Evolutionary conservation across 2,113 vertebrate genomes (phyloP).

Genomic region (Uropsilus gracilis): DNA sequence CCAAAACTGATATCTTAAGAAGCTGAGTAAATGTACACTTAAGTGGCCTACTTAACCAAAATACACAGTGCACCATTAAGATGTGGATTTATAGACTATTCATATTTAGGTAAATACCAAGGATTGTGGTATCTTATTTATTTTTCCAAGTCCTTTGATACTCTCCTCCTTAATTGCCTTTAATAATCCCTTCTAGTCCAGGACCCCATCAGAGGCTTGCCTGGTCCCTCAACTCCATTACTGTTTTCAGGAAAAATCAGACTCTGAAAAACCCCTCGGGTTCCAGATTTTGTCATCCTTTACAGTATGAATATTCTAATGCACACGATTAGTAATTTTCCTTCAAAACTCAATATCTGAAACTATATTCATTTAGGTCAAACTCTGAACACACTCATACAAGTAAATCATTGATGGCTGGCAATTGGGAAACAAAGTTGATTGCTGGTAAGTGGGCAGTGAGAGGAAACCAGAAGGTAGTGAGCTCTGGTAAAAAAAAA

Average conservation of each 20-base stretch:
- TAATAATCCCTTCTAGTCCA: background rate
- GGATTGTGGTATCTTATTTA: background rate
- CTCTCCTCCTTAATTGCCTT: constrained; percentile 16
- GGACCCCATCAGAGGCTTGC: background rate
- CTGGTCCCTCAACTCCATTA: background rate
- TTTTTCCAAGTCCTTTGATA: constrained; percentile 34
- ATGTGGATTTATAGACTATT: constrained; percentile 26
- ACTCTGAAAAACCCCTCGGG: background rate
- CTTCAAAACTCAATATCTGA: background rate
- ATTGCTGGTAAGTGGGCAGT: constrained; percentile 31
- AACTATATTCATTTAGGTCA: background rate
- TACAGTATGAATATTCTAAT: background rate
- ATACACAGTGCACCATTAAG: background rate
- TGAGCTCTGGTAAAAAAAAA: background rate
- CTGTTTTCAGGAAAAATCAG: background rate
- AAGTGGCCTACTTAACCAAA: constrained; percentile 22
- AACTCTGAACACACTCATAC: background rate
- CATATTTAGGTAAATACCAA: background rate
- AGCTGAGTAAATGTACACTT: constrained; percentile 21
- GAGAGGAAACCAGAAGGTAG: constrained; percentile 32
- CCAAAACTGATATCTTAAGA: constrained; percentile 50
- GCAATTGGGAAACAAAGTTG: constrained; percentile 1
- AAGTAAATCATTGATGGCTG: background rate
- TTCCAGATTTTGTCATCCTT: background rate
- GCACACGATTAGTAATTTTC: background rate